These are phyloP conservation scores for Rhynchotus rufescens DNA, from an alignment of 2,797 vertebrate genomes.

Conservation along the genomic window DNA sequence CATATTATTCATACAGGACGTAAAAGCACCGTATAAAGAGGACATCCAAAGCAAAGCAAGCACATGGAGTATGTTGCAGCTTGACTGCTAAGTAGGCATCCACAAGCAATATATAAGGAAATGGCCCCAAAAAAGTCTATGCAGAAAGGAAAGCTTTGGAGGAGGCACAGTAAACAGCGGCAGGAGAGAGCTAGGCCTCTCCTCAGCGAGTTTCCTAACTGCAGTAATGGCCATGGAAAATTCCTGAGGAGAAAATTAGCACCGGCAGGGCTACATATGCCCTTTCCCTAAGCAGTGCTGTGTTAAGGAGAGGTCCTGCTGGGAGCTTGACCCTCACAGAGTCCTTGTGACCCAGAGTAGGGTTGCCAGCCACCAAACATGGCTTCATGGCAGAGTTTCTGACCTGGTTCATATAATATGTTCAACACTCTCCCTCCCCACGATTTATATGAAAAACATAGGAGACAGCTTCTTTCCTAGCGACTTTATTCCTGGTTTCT, in stretches of 20 bases:
- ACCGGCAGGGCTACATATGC: accelerated
- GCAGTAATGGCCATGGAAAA: background rate
- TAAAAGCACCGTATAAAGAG: background rate
- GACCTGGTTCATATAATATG: background rate
- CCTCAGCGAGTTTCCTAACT: background rate
- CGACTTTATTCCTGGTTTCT: background rate
- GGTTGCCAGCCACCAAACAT: background rate
- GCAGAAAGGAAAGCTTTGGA: background rate
- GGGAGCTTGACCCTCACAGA: background rate
- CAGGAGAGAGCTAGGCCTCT: background rate
- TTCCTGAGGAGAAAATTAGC: background rate
- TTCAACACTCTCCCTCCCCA: background rate
- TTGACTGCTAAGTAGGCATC: background rate
- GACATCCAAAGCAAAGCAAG: background rate
- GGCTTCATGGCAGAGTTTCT: background rate
- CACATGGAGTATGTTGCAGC: accelerated
- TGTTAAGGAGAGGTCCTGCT: background rate
- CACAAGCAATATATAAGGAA: background rate
- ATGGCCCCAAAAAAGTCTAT: background rate
- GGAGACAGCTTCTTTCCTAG: background rate
- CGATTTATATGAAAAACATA: background rate
- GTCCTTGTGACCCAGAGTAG: background rate
- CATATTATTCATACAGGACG: background rate
- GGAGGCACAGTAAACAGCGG: background rate
- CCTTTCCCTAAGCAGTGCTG: background rate